Conservation (phyloP, 2,797 vertebrate species). For the Numenius phaeopus region DNA sequence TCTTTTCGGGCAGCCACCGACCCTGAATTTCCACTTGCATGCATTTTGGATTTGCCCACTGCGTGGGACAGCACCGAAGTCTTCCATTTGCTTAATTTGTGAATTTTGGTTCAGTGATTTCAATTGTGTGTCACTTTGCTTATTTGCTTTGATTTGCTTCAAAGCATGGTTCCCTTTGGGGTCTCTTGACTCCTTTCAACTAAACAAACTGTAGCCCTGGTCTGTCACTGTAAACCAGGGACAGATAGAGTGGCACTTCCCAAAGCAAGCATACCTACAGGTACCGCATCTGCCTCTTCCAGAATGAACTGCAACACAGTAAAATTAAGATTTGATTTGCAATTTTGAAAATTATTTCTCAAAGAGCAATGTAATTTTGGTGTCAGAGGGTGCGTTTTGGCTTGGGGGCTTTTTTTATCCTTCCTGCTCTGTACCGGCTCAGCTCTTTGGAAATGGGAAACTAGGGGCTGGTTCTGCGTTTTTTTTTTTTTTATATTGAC, state of each 20-base stretch:
- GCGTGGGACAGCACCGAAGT: not conserved
- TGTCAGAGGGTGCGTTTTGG: not conserved
- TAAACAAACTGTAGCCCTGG: not conserved
- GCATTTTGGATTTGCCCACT: not conserved
- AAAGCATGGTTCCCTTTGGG: not conserved
- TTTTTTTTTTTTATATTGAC: not conserved
- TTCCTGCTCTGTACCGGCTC: not conserved
- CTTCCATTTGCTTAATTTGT: not conserved
- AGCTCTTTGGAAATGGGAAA: not conserved
- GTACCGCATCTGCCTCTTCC: not conserved
- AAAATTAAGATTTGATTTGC: not conserved
- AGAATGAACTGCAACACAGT: not conserved
- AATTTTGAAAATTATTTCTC: not conserved
- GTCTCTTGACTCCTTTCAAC: not conserved
- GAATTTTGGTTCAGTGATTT: not conserved
- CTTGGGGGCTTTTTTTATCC: no score
- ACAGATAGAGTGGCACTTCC: not conserved
- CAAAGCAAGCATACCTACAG: not conserved
- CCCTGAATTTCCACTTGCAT: not conserved
- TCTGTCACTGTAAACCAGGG: not conserved
- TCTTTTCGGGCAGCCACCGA: not conserved
- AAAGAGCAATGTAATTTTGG: not conserved
- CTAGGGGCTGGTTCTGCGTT: not conserved
- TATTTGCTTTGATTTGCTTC: conserved; percentile 11
- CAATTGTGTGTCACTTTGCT: not conserved